These are phyloP conservation scores for Drusus annulatus DNA, from an alignment of 1,140 invertebrate genomes.

Conservation along the genomic window DNA sequence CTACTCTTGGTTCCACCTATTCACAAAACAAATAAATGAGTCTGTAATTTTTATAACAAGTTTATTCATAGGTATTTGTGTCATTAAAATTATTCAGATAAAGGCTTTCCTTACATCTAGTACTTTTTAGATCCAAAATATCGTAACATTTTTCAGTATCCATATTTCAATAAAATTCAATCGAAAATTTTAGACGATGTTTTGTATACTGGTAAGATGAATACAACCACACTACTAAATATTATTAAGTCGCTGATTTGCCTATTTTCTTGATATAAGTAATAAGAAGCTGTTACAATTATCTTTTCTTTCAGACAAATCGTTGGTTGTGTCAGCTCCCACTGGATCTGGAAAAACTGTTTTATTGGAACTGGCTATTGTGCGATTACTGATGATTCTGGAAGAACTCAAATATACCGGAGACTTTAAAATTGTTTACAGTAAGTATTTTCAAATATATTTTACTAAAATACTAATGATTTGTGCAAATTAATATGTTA, in stretches of 20 bases:
- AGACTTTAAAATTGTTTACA: constrained; percentile 78
- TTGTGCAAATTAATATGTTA: background rate
- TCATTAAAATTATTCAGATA: no score
- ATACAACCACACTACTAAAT: constrained; percentile 1
- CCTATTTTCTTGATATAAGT: no score
- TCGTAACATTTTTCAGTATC: constrained; percentile 75
- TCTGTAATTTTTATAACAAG: no score
- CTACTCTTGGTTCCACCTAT: no score
- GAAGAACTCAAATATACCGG: constrained; percentile 63
- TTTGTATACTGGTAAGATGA: constrained; percentile 74
- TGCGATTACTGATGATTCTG: constrained; percentile 74
- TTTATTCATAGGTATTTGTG: no score
- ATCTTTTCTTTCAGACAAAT: constrained; percentile 72
- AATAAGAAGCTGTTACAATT: no score
- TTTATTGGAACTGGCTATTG: constrained; percentile 85
- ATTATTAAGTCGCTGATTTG: no score
- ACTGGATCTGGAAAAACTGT: constrained; percentile 89
- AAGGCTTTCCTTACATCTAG: constrained; percentile 34
- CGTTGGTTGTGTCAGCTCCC: constrained; percentile 82
- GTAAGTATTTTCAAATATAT: constrained; percentile 64
- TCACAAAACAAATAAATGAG: no score
- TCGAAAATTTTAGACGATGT: constrained; percentile 79
- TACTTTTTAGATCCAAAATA: constrained; percentile 68
- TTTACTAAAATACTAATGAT: background rate
- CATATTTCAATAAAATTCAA: constrained; percentile 82